Evolutionary conservation across 2,888 invertebrate genomes (phyloP), one percentile per base, ranked within the genome.

Genomic region (Athrips mouffetella): DNA sequence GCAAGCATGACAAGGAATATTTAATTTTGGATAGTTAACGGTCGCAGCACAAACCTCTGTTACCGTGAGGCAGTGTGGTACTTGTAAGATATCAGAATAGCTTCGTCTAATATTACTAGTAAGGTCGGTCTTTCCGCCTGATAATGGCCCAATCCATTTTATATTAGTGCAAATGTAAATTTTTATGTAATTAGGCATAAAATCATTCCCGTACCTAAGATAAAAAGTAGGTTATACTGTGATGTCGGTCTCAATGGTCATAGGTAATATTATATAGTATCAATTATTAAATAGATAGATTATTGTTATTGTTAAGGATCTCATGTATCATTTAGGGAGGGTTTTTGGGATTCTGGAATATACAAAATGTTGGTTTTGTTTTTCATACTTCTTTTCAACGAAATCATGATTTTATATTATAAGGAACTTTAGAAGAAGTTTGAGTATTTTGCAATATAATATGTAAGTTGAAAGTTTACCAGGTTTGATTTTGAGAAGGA

Each of bases 151-250:
- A 65, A 73, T 67, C 58, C 71, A 58, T 67, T 67, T 63, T 67
- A 55, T 54, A 70, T 70, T 64, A 87, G 82, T 83, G 75, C 79
- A 82, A 85, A 77, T 87, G 80, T 85, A 81, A 75, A 79, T 79
- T 73, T 67, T 74, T 68, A 61, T 63, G 37, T 55, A 68, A 66
- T 55, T 72, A 77, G 73, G 71, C 67, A 63, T 79, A 76, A 31
- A 63, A 79, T 85, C 85, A 86, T 87, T 87, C 86, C 87, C 78
- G 86, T 85, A 86, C 87, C 87, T 87, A 87, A 87, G 87, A 87
- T 76, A 81, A 73, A n/a, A 76, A 81, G 80, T 84, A 81, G 81
- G 73, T 75, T 79, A 80, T 84, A 85, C 86, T 86, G 85, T 87
- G 87, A 86, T 86, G 83, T 80, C 77, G 87, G 86, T 86, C 84